Base-by-base conservation (phyloP, 2,888 invertebrate species). In the Rotaria sp. region DNA sequence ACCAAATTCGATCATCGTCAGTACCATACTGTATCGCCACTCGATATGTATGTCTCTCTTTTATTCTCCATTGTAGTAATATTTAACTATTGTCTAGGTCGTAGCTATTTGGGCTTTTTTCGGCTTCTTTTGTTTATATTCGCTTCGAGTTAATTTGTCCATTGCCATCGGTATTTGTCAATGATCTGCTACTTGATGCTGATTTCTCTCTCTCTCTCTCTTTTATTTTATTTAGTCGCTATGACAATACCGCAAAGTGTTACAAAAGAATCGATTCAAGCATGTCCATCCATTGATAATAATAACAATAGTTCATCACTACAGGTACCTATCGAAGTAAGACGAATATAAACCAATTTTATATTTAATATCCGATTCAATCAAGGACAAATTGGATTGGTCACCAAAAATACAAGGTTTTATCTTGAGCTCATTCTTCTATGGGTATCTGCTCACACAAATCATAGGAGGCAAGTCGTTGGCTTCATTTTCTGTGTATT, bases 391-490 rank as follows among this genome's bases (percentile, higher is more conserved):
- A 55, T 86, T 85, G 80, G n/a, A 30, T 21, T 86, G 86, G 86
- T 52, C 85, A 24, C 84, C 74, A 52, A 15, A 50, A 38, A 80
- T 45, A 11, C 86, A 86, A 85, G 86, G 86, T 26, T 38, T 86
- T 11, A 41, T 86, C 11, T 48, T 86, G 24, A 59, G 84, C 26
- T 11, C 85, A 15, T 86, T 86, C 48, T 86, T 86, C 45, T 86
- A 85, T 30, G 86, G 86, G n/a, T 86, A 86, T 35, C 38, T 75
- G 38, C 21, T 86, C 35, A 75, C 84, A 24, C 86, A 86, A 75
- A 75, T 75, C 1, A 57, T 57, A 11, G 57, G 57, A 57, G 57
- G 57, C 26, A 57, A 57, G 26, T 13, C 13, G 8, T 24, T n/a
- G 13, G 13, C 1, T 26, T 24, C 3, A 55, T n/a, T n/a, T n/a